Base-by-base conservation (phyloP, 2,888 invertebrate species). In the Rhyacophila evoluta region DNA sequence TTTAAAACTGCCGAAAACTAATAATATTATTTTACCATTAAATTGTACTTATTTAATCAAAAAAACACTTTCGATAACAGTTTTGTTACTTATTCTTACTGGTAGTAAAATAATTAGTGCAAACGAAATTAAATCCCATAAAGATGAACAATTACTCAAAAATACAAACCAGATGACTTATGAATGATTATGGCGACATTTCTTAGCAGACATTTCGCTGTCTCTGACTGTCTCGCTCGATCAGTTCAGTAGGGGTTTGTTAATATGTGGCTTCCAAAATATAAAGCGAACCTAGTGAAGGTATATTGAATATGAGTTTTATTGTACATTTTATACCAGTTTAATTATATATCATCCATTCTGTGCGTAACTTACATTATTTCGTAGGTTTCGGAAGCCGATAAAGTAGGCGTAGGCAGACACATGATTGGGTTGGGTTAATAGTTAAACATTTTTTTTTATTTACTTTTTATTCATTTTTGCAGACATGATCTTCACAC, bases 401-500 rank as follows among this genome's bases (percentile, higher is more conserved):
- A 38, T 37, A 75, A 67, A 77, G 73, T 73, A 77, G 77, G 77
- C 77, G 77, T 72, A 39, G 72, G 72, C 38, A 68, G 69, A 72
- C 76, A 72, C 72, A 73, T 72, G 41, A 76, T 33, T 77, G 80
- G 77, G 77, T 80, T 77, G 79, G 79, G 79, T 77, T 79, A 72
- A 69, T 37, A 33, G 70, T 41, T 11, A 73, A 74, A 75, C 74
- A 74, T 41, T 77, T 80, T 70, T n/a, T n/a, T 74, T 77, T 77
- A 33, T 80, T 72, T 55, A 55, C 55, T 25, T 55, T 55, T 55
- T n/a, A n/a, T n/a, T 55, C 19, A 55, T 55, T 55, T 55, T 55
- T 55, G 11, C 72, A 39, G 72, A 38, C 72, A 72, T 72, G 72
- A 72, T 72, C 72, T 33, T 37, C 37, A 37, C 33, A 19, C 37